These are phyloP conservation scores for Pteruthius melanotis DNA, from an alignment of 2,113 vertebrate genomes.

Conservation along the genomic window DNA sequence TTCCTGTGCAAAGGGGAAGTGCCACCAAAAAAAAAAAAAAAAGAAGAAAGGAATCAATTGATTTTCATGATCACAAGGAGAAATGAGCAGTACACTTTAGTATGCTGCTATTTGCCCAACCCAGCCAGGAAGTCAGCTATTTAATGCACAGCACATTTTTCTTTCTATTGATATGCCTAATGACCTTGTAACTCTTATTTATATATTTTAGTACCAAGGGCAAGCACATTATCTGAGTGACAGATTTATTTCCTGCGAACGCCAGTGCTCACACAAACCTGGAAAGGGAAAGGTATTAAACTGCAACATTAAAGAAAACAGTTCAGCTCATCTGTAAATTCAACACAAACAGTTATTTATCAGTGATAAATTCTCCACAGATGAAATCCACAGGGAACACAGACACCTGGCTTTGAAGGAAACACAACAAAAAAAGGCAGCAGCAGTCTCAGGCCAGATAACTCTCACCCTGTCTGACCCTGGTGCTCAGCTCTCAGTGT, in stretches of 20 bases:
- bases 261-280: not conserved
- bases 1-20: not conserved
- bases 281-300: conserved; percentile 32
- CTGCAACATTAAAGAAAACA: conserved; percentile 21
- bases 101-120: not conserved
- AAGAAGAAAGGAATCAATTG: not conserved
- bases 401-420: not conserved
- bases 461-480: not conserved
- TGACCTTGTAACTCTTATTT: conserved; percentile 52
- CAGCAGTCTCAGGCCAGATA: not conserved
- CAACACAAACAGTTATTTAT: conserved; percentile 39
- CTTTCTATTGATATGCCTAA: conserved; percentile 11
- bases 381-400: not conserved
- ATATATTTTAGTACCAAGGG: conserved; percentile 4
- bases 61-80: not conserved
- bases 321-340: conserved; percentile 38
- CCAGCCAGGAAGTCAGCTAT: not conserved
- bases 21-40: not conserved
- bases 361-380: conserved; percentile 6
- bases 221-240: conserved; percentile 29
- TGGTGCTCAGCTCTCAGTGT: not conserved
- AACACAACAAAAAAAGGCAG: not conserved
- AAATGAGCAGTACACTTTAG: not conserved
- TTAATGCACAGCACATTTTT: conserved; percentile 5
- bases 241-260: conserved; percentile 25